Conservation (phyloP, 2,797 vertebrate genomes). For the Cossypha polioptera region DNA sequence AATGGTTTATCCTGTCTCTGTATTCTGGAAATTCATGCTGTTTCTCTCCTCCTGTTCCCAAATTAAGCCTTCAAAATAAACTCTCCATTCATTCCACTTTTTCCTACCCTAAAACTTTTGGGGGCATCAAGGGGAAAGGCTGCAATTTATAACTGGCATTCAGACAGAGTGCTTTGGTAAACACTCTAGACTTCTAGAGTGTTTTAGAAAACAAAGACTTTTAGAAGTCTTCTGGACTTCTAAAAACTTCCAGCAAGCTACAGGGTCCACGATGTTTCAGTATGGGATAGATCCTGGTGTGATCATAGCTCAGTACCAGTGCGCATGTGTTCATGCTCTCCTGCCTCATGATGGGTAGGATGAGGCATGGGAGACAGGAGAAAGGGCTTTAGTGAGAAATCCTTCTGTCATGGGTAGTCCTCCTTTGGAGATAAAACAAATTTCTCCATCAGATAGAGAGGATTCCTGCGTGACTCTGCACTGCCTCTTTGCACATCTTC, state of each 20-base stretch:
- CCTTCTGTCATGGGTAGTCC: neutral
- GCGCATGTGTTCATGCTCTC: fast-evolving
- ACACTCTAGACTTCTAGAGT: too few relatives aligned
- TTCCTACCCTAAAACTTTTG: neutral
- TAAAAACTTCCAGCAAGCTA: neutral
- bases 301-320: fast-evolving
- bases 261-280: fast-evolving
- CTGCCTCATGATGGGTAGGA: neutral
- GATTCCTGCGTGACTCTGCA: fast-evolving
- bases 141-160: neutral
- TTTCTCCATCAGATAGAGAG: neutral
- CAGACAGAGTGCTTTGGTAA: neutral
- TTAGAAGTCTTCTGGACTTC: too few relatives aligned
- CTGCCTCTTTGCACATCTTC: neutral
- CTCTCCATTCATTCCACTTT: neutral
- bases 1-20: neutral
- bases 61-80: neutral
- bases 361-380: fast-evolving
- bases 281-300: fast-evolving
- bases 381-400: neutral
- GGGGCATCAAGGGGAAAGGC: neutral
- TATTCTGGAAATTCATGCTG: neutral
- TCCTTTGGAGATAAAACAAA: neutral
- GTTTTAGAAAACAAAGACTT: too few relatives aligned
- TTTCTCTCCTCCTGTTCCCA: neutral